Conservation (phyloP, 2,113 vertebrate genomes). For the Sander lucioperca region DNA sequence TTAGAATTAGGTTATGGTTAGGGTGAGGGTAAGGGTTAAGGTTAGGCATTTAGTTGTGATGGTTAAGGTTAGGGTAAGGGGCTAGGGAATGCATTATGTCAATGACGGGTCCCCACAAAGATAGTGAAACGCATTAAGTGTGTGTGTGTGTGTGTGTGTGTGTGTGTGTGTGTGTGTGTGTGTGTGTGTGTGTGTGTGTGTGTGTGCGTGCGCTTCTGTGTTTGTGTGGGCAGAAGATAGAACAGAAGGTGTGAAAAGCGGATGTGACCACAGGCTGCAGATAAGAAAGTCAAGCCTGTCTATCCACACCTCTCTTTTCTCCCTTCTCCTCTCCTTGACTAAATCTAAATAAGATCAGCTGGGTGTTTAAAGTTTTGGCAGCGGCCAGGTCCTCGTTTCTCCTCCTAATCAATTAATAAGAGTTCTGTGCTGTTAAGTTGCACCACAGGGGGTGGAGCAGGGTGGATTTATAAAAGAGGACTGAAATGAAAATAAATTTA, state of each 20-base stretch:
- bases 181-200: neutral
- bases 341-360: slow-evolving; percentile 78
- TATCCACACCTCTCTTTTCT: slow-evolving; percentile 47
- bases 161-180: neutral
- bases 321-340: slow-evolving; percentile 48
- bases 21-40: too few species aligned
- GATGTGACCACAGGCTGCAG: slow-evolving; percentile 69
- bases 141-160: neutral
- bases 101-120: too few species aligned
- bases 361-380: slow-evolving; percentile 63
- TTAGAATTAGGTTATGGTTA: too few species aligned
- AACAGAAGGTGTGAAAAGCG: slow-evolving; percentile 72
- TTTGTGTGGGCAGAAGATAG: slow-evolving; percentile 54
- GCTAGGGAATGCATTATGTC: too few species aligned
- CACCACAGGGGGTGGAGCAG: slow-evolving; percentile 32
- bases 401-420: slow-evolving; percentile 65
- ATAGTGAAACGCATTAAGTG: too few species aligned
- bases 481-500: slow-evolving; percentile 17
- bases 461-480: slow-evolving; percentile 21
- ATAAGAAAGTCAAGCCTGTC: slow-evolving; percentile 72
- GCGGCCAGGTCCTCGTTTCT: slow-evolving; percentile 44
- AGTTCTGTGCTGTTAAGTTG: slow-evolving; percentile 38
- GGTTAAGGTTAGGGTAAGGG: too few species aligned
- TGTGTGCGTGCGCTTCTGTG: neutral
- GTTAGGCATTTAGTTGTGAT: too few species aligned